Evolutionary conservation across 2,113 vertebrate species (phyloP).

Genomic region (Cairina moschata): DNA sequence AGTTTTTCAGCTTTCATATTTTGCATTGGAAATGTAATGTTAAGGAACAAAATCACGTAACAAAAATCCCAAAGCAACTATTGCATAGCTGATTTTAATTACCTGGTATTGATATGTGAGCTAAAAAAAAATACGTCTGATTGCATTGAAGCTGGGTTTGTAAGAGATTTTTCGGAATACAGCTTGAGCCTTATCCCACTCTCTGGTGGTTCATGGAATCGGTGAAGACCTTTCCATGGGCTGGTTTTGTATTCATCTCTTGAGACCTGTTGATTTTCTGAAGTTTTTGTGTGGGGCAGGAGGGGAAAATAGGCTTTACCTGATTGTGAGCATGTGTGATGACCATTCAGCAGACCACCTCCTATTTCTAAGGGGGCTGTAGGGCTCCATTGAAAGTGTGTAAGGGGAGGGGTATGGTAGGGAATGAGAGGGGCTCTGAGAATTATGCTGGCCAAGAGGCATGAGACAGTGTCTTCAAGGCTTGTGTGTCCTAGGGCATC

Average conservation of each 20-base stretch:
- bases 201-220: neutral
- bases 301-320: neutral
- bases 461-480: neutral
- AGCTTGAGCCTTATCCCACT: neutral
- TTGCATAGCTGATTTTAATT: neutral
- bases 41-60: neutral
- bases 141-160: neutral
- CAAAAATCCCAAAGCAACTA: neutral
- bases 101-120: neutral
- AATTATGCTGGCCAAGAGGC: neutral
- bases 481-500: neutral
- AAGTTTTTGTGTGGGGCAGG: neutral
- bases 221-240: neutral
- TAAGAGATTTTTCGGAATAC: neutral
- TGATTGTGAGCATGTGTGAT: neutral
- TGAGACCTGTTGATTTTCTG: neutral
- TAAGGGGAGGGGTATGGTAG: fast-evolving
- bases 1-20: neutral
- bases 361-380: too few species aligned
- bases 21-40: neutral
- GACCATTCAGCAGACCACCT: neutral
- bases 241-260: neutral
- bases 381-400: neutral
- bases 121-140: neutral
- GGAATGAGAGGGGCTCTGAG: neutral